Percentiles rank a stretch among this genome's conserved stretches.
Conservation (phyloP, 1,140 invertebrate species). For the Lethrus apterus region DNA sequence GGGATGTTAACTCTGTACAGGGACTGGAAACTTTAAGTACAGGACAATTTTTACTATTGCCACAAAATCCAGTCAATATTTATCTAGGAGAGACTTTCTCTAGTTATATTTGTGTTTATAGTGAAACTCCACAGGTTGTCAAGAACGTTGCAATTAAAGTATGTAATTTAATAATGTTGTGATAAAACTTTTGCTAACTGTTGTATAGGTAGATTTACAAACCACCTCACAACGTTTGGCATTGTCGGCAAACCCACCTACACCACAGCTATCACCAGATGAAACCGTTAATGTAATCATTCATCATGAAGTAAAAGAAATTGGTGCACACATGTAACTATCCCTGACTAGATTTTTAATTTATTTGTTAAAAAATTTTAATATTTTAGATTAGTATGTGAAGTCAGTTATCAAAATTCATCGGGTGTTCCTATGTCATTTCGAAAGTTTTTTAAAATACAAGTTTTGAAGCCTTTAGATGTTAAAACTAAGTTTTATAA, state of each 20-base stretch:
- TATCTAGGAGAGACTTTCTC: conserved; percentile 93
- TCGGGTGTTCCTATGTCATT: conserved; percentile 68
- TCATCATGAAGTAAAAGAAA: conserved; percentile 96
- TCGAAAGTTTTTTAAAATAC: conserved; percentile 96
- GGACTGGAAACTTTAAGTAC: conserved; percentile 76
- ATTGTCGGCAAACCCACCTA: conserved; percentile 57
- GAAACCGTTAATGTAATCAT: conserved; percentile 91
- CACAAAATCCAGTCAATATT: conserved; percentile 88
- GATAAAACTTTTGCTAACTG: conserved; percentile 23
- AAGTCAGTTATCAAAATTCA: conserved; percentile 79
- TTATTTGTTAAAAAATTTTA: conserved; percentile 14
- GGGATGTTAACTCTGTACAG: conserved; percentile 67
- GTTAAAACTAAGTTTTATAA: conserved; percentile 98
- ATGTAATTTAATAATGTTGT: conserved; percentile 23
- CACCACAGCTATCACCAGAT: conserved; percentile 65
- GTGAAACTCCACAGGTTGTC: conserved; percentile 78
- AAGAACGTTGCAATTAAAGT: conserved; percentile 77
- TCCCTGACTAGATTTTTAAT: conserved; percentile 6
- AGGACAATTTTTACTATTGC: conserved; percentile 83
- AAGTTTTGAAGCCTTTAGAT: conserved; percentile 95
- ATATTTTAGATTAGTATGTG: conserved; percentile 80
- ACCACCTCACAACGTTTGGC: conserved; percentile 80
- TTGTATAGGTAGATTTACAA: conserved; percentile 85
- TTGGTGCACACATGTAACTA: conserved; percentile 88
- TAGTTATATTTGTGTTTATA: conserved; percentile 94